These are phyloP conservation scores for Drosophila kurseongensis DNA, from an alignment of 1,140 invertebrate genomes.

Conservation along the genomic window DNA sequence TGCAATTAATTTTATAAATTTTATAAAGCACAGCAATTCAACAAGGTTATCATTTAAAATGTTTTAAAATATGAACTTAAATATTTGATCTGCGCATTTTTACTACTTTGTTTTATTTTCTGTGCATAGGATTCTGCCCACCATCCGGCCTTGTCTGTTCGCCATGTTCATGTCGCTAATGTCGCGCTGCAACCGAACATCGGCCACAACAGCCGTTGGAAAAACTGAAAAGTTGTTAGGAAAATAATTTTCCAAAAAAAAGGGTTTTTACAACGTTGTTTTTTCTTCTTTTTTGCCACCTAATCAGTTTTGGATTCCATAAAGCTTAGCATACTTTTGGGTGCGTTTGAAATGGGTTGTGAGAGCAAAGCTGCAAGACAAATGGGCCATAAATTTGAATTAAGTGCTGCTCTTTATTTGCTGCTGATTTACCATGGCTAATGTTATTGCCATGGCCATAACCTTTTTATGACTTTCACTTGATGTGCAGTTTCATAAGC, in stretches of 20 bases:
- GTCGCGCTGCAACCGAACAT: slow-evolving; percentile 23
- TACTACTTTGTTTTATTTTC: not conserved
- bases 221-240: not conserved
- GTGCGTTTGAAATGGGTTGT: slow-evolving; percentile 6
- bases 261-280: not conserved
- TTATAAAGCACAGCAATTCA: too few relatives aligned
- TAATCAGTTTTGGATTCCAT: slow-evolving; percentile 38
- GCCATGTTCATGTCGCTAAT: slow-evolving; percentile 40
- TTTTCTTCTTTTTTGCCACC: slow-evolving; percentile 22
- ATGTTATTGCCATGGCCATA: slow-evolving; percentile 37
- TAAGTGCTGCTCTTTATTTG: slow-evolving; percentile 31
- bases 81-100: too few relatives aligned
- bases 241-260: not conserved
- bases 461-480: slow-evolving; percentile 41
- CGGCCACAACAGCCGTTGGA: not conserved
- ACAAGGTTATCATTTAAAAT: too few relatives aligned
- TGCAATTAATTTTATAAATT: too few relatives aligned
- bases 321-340: slow-evolving; percentile 29
- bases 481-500: slow-evolving; percentile 27
- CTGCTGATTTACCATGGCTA: slow-evolving; percentile 41
- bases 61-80: too few relatives aligned
- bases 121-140: not conserved
- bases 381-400: slow-evolving; percentile 41
- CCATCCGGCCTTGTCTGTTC: slow-evolving; percentile 11
- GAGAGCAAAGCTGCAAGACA: slow-evolving; percentile 1